Base-by-base conservation (phyloP, 1,140 invertebrate genomes). In the Drosophila asahinai region DNA sequence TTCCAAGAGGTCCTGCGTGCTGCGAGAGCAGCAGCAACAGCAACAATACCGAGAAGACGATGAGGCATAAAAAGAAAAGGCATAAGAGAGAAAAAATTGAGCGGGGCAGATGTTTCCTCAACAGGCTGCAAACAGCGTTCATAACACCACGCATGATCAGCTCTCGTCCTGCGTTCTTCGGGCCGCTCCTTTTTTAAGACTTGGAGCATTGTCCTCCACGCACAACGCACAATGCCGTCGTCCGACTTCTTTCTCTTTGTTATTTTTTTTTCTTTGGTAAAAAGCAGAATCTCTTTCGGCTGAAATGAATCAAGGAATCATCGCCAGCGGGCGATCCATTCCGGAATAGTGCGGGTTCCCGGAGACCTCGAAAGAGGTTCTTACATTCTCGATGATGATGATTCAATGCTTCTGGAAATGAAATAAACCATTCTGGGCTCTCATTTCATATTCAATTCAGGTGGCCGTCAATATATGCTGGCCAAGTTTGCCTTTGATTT, bases 61-160 rank as follows among this genome's bases (percentile, higher is more conserved):
- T 22, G 38, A 19, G 45, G 63, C 51, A 75, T 70, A 83, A 79
- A 83, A 83, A 83, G 36, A 62, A 36, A 48, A 68, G 75, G 33
- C 33, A 36, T 36, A 36, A 36, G 49, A 83, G 61, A 61, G 74
- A 65, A 60, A 66, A 72, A 86, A 90, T 70, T 81, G 72, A 90
- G 86, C 79, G 86, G 78, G 82, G 86, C 86, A 90, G 86, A 90
- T 90, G 86, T 90, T 91, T 91, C 73, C 83, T 83, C 80, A 87
- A 83, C 86, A 90, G 86, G 79, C 86, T 89, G 81, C 71, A 84
- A 81, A 15, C 62, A 70, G 66, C 60, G 76, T 57, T 62, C 83
- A 77, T 73, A 77, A 77, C 82, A 86, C 86, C 82, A 91, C 86
- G 86, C 86, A 90, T 90, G 86, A 90, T 90, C 86, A 67, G 79